A percentile compares a stretch with the other conserved stretches of the same genome.
phyloP scores from a whole-genome alignment of 1,140 invertebrate genomes.

The Drosophila asahinai region DNA sequence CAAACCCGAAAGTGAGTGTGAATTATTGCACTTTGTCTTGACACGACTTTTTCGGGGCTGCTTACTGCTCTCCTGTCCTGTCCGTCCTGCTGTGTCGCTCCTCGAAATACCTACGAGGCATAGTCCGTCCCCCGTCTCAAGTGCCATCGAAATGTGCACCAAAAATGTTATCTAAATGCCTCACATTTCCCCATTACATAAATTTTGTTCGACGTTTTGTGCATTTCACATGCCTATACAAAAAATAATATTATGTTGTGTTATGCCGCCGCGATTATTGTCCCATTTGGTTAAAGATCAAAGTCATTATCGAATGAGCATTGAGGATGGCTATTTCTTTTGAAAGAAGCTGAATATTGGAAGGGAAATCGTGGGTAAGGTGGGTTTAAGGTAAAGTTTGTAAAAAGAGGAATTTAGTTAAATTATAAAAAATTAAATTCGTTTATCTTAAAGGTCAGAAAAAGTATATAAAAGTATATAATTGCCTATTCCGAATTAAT shows the following conservation, averaged over 20 bases:
- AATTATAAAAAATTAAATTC: neutral
- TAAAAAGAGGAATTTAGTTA: too few species aligned
- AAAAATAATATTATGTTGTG: conserved; percentile 30
- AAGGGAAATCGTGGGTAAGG: neutral
- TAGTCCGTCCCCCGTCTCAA: conserved; percentile 9
- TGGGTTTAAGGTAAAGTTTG: neutral
- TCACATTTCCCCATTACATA: conserved; percentile 74
- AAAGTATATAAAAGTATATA: neutral
- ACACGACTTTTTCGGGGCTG: conserved; percentile 62
- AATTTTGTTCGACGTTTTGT: conserved; percentile 17
- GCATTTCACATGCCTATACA: conserved; percentile 40
- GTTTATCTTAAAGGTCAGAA: neutral
- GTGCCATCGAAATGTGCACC: conserved; percentile 28
- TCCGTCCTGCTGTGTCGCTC: conserved; percentile 18
- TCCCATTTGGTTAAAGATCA: conserved; percentile 43
- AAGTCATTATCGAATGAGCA: conserved; percentile 41
- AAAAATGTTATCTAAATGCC: conserved; percentile 75
- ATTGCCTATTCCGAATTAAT: neutral
- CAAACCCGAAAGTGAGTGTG: conserved; percentile 77
- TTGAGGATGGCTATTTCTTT: conserved; percentile 31
- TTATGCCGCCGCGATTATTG: conserved; percentile 25
- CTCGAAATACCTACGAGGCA: conserved; percentile 17
- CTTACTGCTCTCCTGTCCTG: conserved; percentile 15
- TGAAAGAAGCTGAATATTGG: neutral
- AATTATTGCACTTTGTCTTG: conserved; percentile 79